Base-by-base conservation (phyloP, 2,113 vertebrate species). In the Pleuronectes platessa region DNA sequence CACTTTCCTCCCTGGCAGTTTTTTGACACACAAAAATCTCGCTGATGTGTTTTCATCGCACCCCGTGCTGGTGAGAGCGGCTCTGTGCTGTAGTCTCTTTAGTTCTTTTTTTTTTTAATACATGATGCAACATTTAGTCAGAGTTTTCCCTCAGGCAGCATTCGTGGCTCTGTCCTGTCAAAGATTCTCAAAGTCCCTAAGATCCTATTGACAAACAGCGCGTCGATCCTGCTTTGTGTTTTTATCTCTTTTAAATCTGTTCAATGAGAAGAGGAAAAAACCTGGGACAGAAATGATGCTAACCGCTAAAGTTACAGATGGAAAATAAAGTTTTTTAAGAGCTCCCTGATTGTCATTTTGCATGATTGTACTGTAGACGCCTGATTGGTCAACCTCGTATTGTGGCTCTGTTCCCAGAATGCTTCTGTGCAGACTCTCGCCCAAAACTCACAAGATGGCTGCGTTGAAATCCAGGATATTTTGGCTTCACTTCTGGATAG, bases 51-150 rank as follows among this genome's bases (percentile, higher is more conserved):
- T 83, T 68, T 78, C 55, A 74, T 70, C 54, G 14, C 12, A 53
- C 60, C 35, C 59, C 24, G 6, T 11, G 40, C 17, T 54, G 3
- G 37, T 51, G 61, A 20, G 49, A 63, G 35, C 35, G 11, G 12
- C 17, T 35, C 54, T 24, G 47, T 37, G 45, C 55, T 20, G 53
- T 10, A 31, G 31, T 20, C 8, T n/a, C 17, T 47, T 17, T 24
- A 23, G 21, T 9, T 45, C 0, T 42, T 23, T 67, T 7, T 31
- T 61, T 68, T 68, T 40, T 20, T 31, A 12, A 40, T 40, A 23
- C 40, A 55, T 87, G 78, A 88, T 86, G 87, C 74, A 88, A 89
- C 83, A 74, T 74, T 86, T 62, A 80, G 85, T 77, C 77, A 79
- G 77, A 79, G 68, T 69, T 84, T 67, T 64, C 66, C 77, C 70